Evolutionary conservation across 2,888 invertebrate genomes (phyloP).

Genomic region (Thymelicus lineola): DNA sequence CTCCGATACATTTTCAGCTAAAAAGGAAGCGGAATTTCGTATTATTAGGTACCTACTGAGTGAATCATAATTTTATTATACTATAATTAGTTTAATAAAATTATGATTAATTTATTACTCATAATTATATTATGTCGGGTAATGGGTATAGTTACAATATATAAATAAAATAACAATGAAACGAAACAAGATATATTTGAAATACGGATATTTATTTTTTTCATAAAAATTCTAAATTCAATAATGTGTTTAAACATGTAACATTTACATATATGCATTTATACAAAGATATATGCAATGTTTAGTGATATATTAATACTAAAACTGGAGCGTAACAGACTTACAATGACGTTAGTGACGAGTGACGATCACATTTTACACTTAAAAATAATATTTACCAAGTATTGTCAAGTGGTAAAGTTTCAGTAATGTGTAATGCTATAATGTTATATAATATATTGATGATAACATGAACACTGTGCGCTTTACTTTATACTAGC

Average conservation of each 20-base stretch:
- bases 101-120: background rate
- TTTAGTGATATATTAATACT: slow-evolving; percentile 82
- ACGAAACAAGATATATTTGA: slow-evolving; percentile 81
- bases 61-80: too few species aligned
- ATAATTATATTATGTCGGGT: background rate
- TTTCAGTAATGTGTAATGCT: slow-evolving; percentile 52
- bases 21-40: too few species aligned
- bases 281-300: slow-evolving; percentile 86
- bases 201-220: slow-evolving; percentile 85
- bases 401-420: slow-evolving; percentile 84
- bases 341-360: slow-evolving; percentile 63
- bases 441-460: slow-evolving; percentile 53
- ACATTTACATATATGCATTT: slow-evolving; percentile 86
- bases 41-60: too few species aligned
- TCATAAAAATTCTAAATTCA: slow-evolving; percentile 86
- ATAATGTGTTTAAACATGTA: slow-evolving; percentile 86
- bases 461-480: slow-evolving; percentile 73
- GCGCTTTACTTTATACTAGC: slow-evolving; percentile 75
- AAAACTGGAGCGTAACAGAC: slow-evolving; percentile 82
- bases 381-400: slow-evolving; percentile 83
- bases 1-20: too few species aligned
- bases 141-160: background rate
- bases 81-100: too few species aligned
- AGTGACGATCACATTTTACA: slow-evolving; percentile 77
- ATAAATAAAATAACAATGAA: slow-evolving; percentile 50